These are phyloP conservation scores for Syngnathoides biaculeatus DNA, from an alignment of 2,113 vertebrate genomes.

Conservation along the genomic window DNA sequence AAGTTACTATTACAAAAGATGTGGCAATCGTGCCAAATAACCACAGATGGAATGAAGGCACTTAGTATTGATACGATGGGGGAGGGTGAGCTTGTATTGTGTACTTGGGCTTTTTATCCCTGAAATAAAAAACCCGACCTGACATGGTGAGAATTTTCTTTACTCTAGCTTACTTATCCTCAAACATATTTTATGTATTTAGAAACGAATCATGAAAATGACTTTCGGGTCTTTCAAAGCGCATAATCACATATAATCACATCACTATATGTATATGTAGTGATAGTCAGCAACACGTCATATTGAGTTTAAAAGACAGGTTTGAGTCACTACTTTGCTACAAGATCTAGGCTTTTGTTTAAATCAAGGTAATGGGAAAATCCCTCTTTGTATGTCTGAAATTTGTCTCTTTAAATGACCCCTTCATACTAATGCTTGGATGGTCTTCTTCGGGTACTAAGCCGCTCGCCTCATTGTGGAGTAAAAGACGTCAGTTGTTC, in stretches of 20 bases:
- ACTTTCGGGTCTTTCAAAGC: not conserved
- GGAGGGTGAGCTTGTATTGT: too few species aligned
- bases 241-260: constrained; percentile 33
- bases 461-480: constrained; percentile 40
- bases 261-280: too few species aligned
- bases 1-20: too few species aligned
- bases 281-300: constrained; percentile 2
- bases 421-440: constrained; percentile 55
- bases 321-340: not conserved
- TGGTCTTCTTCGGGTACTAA: constrained; percentile 46
- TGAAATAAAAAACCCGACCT: too few species aligned
- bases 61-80: too few species aligned
- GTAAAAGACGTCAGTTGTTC: constrained; percentile 63
- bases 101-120: too few species aligned
- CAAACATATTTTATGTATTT: too few species aligned
- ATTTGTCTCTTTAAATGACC: constrained; percentile 32
- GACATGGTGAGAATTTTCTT: too few species aligned
- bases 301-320: constrained; percentile 25
- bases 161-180: too few species aligned
- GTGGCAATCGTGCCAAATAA: too few species aligned
- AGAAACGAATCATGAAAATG: too few species aligned
- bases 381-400: constrained; percentile 20
- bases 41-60: too few species aligned
- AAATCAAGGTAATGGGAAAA: constrained; percentile 34
- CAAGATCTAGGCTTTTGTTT: constrained; percentile 24